Percentiles rank a stretch among this genome's conserved stretches.
These are phyloP conservation scores for Danaus plexippus DNA, from an alignment of 1,140 invertebrate genomes.

Conservation along the genomic window DNA sequence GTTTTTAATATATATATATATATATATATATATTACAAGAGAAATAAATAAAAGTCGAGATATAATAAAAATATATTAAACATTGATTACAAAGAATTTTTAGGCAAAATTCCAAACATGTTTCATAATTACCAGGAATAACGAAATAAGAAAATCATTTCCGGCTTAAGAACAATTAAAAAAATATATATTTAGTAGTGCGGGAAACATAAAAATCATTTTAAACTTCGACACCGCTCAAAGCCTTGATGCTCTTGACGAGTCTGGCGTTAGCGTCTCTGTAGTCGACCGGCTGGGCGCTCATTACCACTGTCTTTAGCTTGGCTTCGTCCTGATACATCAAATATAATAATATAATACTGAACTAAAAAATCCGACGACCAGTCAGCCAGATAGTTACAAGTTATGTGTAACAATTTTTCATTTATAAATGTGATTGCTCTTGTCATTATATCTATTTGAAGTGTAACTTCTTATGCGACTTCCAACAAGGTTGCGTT, in stretches of 20 bases:
- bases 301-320: conserved; percentile 81
- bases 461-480: too few relatives aligned
- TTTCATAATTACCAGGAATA: too few relatives aligned
- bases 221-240: conserved; percentile 72
- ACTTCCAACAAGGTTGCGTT: too few relatives aligned
- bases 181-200: conserved; percentile 1
- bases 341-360: conserved; percentile 1
- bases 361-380: too few relatives aligned
- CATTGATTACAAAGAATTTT: conserved; percentile 1
- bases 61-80: too few relatives aligned
- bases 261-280: conserved; percentile 82
- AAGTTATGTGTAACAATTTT: not conserved
- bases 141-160: too few relatives aligned
- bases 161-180: too few relatives aligned
- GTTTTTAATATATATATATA: too few relatives aligned
- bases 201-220: not conserved
- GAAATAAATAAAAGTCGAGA: too few relatives aligned
- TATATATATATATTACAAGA: too few relatives aligned
- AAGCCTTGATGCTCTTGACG: conserved; percentile 75
- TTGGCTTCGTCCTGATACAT: conserved; percentile 83
- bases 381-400: not conserved
- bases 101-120: not conserved
- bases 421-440: not conserved
- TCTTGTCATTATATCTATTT: too few relatives aligned
- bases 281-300: conserved; percentile 80